Base-by-base conservation (phyloP, 2,888 invertebrate genomes). In the Limnephilus lunatus region DNA sequence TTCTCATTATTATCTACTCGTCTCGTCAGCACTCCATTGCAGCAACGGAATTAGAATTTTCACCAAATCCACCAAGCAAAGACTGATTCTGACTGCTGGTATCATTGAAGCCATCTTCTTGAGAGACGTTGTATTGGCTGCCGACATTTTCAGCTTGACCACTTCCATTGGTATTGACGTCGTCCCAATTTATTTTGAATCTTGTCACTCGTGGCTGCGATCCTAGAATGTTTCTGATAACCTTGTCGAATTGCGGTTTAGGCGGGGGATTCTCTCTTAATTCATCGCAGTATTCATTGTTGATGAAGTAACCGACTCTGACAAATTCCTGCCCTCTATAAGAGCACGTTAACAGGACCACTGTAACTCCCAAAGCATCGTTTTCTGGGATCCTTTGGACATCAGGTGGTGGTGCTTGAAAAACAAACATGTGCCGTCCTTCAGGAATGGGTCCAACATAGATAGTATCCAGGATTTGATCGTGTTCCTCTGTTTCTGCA, bases 401-500 rank as follows among this genome's bases (percentile, higher is more conserved):
- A 95, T 99, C 98, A 90, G 99, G 99, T 19, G 99, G 98, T 94
- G 99, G 99, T 0, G 99, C 99, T 97, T 99, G 95, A 93, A 96
- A 96, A 32, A 95, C 95, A 93, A 95, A 95, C 97, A 98, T 98
- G 95, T 99, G 99, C 94, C 98, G 97, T 39, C 99, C 99, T 95
- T 99, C 99, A 0, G 99, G 99, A 91, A 99, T 98, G 0, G 99
- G 99, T 0, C 99, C 99, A 0, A 99, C 99, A 94, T 99, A 98
- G 82, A 99, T 99, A 0, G 99, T 99, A 95, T 99, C 99, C 94
- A 99, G 96, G 68, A 98, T 98, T 95, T 99, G 99, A 95, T 99
- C 99, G 94, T 99, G 98, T 93, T 99, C 99, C 94, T 99, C 99
- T 2, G 99, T 99, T 95, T 99, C 99, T 0, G 99, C 99, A 14